Conservation (phyloP, 2,888 invertebrate genomes). For the Acrobasis suavella region DNA sequence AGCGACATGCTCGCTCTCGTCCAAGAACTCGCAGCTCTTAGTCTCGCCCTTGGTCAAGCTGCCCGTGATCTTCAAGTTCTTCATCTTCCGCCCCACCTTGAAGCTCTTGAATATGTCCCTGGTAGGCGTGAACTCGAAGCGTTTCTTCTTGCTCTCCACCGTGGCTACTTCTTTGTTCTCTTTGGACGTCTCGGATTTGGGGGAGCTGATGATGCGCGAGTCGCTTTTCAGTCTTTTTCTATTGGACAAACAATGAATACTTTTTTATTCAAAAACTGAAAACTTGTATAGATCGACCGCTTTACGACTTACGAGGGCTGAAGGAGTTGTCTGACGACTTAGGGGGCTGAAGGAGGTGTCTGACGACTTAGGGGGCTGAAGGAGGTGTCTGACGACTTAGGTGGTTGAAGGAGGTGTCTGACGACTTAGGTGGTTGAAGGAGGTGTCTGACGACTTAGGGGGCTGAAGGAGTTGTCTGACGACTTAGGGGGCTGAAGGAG, state of each 20-base stretch:
- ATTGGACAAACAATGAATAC: conserved; percentile 21
- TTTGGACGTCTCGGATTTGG: conserved; percentile 66
- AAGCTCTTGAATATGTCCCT: conserved; percentile 75
- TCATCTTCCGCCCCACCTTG: conserved; percentile 70
- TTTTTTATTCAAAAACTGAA: not conserved
- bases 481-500: no score
- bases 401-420: no score
- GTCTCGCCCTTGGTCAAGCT: conserved; percentile 63
- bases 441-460: no score
- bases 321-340: no score
- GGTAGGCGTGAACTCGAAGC: conserved; percentile 76
- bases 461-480: no score
- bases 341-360: no score
- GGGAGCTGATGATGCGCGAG: conserved; percentile 61
- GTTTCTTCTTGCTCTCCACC: conserved; percentile 72
- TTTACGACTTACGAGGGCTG: no score
- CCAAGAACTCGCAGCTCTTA: conserved; percentile 75
- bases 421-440: no score
- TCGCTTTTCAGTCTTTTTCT: conserved; percentile 79
- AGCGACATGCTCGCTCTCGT: conserved; percentile 58
- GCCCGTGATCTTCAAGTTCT: conserved; percentile 58
- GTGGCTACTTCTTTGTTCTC: conserved; percentile 52
- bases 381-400: no score
- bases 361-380: no score
- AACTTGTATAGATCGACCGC: no score